These are phyloP conservation scores for Agelas oroides DNA, from an alignment of 37 sponge, comb jelly and placozoan species.

Conservation along the genomic window DNA sequence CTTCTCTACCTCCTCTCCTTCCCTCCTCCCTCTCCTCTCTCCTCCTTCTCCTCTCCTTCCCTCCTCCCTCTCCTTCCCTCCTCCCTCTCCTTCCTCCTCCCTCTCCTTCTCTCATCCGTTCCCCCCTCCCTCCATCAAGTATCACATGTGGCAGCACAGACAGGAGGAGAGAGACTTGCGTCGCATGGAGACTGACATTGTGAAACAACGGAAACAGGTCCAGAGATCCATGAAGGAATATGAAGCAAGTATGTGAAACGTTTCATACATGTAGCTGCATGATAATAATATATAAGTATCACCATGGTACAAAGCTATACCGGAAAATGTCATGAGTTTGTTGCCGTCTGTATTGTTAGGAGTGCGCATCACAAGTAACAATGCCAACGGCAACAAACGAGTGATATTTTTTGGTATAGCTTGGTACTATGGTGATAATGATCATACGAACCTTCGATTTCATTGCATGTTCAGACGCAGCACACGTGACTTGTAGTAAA, in stretches of 20 bases:
- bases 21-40: constrained; percentile 17
- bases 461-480: too few relatives aligned
- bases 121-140: constrained; percentile 18
- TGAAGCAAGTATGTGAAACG: constrained; percentile 59
- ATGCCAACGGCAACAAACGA: too few relatives aligned
- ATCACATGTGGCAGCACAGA: constrained; percentile 89
- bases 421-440: too few relatives aligned
- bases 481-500: too few relatives aligned
- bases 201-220: constrained; percentile 64
- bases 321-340: too few relatives aligned
- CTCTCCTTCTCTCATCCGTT: too few relatives aligned
- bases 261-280: neutral
- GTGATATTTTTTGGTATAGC: too few relatives aligned
- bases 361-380: neutral
- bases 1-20: constrained; percentile 63
- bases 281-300: neutral
- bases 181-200: constrained; percentile 69
- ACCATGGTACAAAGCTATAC: too few relatives aligned
- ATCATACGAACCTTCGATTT: too few relatives aligned
- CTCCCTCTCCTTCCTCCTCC: neutral
- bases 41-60: neutral
- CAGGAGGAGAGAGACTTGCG: constrained; percentile 83
- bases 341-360: neutral
- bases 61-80: neutral
- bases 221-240: constrained; percentile 46